Percentiles rank a stretch among this genome's conserved stretches.
These are phyloP conservation scores for Micronycteris hirsuta DNA, from an alignment of 2,113 vertebrate species.

Conservation along the genomic window DNA sequence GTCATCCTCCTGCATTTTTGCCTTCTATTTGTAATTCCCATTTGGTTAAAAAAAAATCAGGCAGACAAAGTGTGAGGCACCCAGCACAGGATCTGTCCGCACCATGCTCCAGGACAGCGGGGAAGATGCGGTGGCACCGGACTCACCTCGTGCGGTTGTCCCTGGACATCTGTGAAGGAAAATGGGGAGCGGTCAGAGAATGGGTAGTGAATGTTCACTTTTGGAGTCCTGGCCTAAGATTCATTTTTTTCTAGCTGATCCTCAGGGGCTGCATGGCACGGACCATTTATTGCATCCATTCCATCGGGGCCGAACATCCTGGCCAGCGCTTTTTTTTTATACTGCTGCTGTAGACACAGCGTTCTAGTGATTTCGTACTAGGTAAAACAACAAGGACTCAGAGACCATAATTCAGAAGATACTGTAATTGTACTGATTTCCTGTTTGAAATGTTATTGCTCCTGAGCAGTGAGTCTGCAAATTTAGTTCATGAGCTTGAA, in stretches of 20 bases:
- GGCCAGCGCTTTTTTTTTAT: background rate
- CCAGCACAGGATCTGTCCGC: background rate
- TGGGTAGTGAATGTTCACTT: background rate
- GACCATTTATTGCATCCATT: background rate
- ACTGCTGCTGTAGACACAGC: background rate
- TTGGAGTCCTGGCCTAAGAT: background rate
- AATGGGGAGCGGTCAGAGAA: background rate
- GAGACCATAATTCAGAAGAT: conserved; percentile 71
- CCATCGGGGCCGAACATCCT: no score
- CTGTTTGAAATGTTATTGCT: conserved; percentile 75
- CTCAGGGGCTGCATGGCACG: background rate
- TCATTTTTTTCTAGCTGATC: background rate
- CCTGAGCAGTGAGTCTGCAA: conserved; percentile 43
- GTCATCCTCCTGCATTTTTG: background rate
- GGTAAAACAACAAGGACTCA: conserved; percentile 31
- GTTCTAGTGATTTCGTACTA: background rate
- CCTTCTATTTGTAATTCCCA: background rate
- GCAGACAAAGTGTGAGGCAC: background rate
- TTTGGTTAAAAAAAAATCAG: background rate
- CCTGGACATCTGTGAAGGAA: background rate
- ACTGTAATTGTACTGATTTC: conserved; percentile 81
- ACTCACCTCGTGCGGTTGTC: background rate
- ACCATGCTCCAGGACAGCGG: background rate
- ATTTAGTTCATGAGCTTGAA: conserved; percentile 63
- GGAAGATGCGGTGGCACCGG: background rate